Evolutionary conservation across 2,888 invertebrate genomes (phyloP), one percentile per base, ranked within the genome.

Genomic region (Matsumyia berberina): DNA sequence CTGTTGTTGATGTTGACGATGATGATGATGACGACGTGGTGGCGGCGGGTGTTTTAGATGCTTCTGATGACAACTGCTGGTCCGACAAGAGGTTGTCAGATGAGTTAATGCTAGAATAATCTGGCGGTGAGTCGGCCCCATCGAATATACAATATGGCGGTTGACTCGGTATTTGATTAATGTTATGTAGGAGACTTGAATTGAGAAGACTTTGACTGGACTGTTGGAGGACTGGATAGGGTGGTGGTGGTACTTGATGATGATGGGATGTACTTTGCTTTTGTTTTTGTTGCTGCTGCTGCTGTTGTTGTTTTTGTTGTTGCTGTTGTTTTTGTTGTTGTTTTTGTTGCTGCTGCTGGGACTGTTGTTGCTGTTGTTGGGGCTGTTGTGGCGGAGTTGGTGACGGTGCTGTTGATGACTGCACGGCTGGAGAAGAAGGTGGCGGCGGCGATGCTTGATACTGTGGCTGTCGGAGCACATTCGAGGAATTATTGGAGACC

Each of bases 101-200:
- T 58, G 85, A 76, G 57, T 81, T 55, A 77, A 62, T 55, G 85
- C 78, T 82, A 72, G 74, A 57, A 85, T 69, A 69, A 53, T 90
- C 91, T 70, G 90, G 88, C 58, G 91, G 89, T 57, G 91, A 90
- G 70, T 91, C 91, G 60, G 88, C 88, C 62, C 90, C 91, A 89
- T 91, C 91, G 87, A 91, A 91, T 87, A 91, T 90, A 82, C 90
- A 91, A 67, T 89, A 89, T 70, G 91, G 91, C 83, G 91, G 91
- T 87, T 91, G 91, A 87, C 89, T 90, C 76, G 90, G 91, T 87
- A 91, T 90, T 87, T 91, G 91, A 85, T 91, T 90, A 87, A 91
- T 91, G 78, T 91, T 89, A 87, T 91, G 91, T 81, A 90, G 87
- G 86, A 90, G 88, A 80, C 90, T 90, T 69, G 90, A 89, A 76